Base-by-base conservation (phyloP, 2,888 invertebrate genomes). In the Oxycera nigricornis region DNA sequence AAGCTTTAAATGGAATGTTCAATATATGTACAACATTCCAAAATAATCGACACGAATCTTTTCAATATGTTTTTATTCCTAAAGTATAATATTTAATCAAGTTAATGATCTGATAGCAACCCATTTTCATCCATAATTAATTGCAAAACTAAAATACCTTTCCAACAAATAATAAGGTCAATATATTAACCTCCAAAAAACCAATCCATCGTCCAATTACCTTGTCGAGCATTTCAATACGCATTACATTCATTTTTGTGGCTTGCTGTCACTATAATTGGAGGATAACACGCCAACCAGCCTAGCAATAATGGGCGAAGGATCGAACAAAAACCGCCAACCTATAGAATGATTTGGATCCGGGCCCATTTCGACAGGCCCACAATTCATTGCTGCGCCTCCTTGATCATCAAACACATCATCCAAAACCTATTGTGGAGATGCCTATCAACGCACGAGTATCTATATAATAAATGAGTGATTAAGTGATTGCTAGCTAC, bases 401-500 rank as follows among this genome's bases (percentile, higher is more conserved):
- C 68, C 14, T 7, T 2, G 17, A 50, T 68, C 68, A 30, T 14
- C 68, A 50, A 14, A 46, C 52, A 3, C n/a, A 35, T 26, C 20
- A 20, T 6, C 50, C 1, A 11, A 39, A 39, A 9, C 39, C 7
- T 39, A 9, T 39, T 9, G 7, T 39, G 9, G 39, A 39, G 0
- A 39, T 39, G 14, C 39, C 30, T 28, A 28, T 28, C 4, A 28
- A 28, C 59, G 11, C 2, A 11, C 11, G 14, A 9, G 7, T 39
- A 30, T 24, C 28, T 24, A 22, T 62, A 41, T 41, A 65, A 41
- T 65, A 65, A 65, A 65, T 65, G 65, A 65, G 26, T 65, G 65
- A 65, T 65, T 52, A 70, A 70, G 70, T 70, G 70, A 52, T 70
- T 52, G 70, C 70, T 52, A 70, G 70, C 70, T 70, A 70, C 70